Base-by-base conservation (phyloP, 2,888 invertebrate species). In the Spisula subtruncata region DNA sequence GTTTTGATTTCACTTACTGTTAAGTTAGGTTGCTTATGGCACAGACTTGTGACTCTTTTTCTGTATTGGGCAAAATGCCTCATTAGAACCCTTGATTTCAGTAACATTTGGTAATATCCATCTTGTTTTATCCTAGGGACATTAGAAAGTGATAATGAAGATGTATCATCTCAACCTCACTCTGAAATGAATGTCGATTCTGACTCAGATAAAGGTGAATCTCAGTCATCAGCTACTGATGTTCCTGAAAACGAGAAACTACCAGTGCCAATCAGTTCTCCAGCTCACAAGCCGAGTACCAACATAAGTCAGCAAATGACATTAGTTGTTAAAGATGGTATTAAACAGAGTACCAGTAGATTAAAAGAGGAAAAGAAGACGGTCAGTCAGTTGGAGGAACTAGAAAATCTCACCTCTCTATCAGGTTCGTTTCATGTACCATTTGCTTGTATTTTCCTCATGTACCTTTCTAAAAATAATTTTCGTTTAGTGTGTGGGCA, bases 371-470 rank as follows among this genome's bases (percentile, higher is more conserved):
- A 71, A 29, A 87, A 46, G 66, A 86, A 81, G 25, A 41, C 54
- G 32, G 60, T 75, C 12, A 66, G 75, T 48, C 87, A 91, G 56
- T 66, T 92, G 85, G 90, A 90, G 85, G 92, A 92, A 56, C 60
- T 92, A 35, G 92, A 92, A 14, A 91, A 92, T 84, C 85, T 92
- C 56, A 71, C 81, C 1, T 32, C 86, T 35, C 25, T 86, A 35
- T 86, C 82, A 48, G 86, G 85, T 85, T 25, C 25, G 35, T 29
- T 20, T 82, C 46, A 80, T 51, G 12, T 10, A 51, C 41, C 8
- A 41, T 41, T 41, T 41, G 8, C 41, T 41, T 8, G 4, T 8
- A 5, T 5, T 8, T 8, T 41, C 41, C 41, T 41, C 8, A 41
- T 41, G 41, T 41, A 41, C 8, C 8, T 41, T 5, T 8, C 41